These are phyloP conservation scores for Mormyrus iriodes DNA, from an alignment of 2,113 vertebrate genomes.

Conservation along the genomic window DNA sequence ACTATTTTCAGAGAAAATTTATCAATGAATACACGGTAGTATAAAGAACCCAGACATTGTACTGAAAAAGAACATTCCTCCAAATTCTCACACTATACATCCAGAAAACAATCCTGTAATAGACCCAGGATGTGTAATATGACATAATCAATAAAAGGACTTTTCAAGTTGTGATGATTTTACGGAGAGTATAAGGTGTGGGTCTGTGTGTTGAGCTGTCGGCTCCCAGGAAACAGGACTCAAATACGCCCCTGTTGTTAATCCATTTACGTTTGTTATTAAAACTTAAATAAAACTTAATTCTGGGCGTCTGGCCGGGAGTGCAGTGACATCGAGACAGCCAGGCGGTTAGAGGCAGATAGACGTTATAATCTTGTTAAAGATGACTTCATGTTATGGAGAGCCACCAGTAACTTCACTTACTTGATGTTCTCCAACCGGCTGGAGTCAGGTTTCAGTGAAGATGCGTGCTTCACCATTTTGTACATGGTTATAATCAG, in stretches of 20 bases:
- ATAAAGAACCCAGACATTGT: neutral
- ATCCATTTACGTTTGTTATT: neutral
- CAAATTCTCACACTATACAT: neutral
- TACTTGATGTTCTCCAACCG: slow-evolving; percentile 98
- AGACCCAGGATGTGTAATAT: neutral
- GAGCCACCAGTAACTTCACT: slow-evolving; percentile 51
- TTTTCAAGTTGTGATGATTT: neutral
- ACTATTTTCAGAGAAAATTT: neutral
- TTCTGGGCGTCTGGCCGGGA: neutral
- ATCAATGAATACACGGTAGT: neutral
- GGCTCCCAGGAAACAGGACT: neutral
- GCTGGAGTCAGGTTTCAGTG: slow-evolving; percentile 98
- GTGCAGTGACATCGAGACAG: neutral
- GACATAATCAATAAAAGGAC: neutral
- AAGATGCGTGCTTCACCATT: slow-evolving; percentile 98
- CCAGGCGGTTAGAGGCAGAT: slow-evolving; percentile 1
- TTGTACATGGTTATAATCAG: slow-evolving; percentile 96
- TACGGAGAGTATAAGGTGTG: neutral
- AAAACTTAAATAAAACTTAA: neutral
- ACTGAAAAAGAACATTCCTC: neutral
- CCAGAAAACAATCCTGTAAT: neutral
- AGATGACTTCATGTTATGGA: slow-evolving; percentile 1
- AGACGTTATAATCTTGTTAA: neutral
- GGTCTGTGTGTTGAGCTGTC: neutral
- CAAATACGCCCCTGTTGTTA: neutral